Evolutionary conservation across 1,140 invertebrate genomes (phyloP).

Genomic region (Bilobella aurantiaca): DNA sequence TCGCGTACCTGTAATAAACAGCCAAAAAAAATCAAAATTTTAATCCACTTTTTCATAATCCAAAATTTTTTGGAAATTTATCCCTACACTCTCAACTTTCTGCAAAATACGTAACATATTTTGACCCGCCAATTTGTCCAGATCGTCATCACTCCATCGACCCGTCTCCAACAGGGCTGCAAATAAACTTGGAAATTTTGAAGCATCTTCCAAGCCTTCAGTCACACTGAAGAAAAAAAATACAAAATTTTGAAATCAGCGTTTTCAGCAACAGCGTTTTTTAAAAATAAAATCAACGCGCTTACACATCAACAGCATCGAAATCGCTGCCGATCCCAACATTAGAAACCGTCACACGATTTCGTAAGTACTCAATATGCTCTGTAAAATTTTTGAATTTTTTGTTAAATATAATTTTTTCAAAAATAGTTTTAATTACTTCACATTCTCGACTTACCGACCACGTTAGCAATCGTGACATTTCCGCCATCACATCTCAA

Average conservation of each 20-base stretch:
- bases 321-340: conserved; percentile 41
- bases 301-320: conserved; percentile 40
- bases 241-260: no score
- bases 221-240: conserved; percentile 41
- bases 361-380: conserved; percentile 45
- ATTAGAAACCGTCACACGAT: conserved; percentile 39
- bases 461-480: conserved; percentile 42
- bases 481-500: conserved; percentile 40
- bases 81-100: conserved; percentile 32
- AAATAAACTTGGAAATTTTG: conserved; percentile 45
- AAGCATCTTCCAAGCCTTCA: conserved; percentile 45
- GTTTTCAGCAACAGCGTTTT: background rate
- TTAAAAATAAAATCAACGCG: background rate
- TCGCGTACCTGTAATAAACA: conserved; percentile 18
- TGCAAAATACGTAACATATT: conserved; percentile 45
- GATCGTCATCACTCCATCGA: conserved; percentile 42
- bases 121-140: conserved; percentile 44
- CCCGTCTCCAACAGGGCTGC: conserved; percentile 39
- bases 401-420: background rate
- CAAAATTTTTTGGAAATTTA: no score
- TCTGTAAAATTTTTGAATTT: conserved; percentile 36
- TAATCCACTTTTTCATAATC: no score
- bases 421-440: background rate
- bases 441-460: no score
- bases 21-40: background rate